Percentiles rank a stretch among this genome's conserved stretches.
Evolutionary conservation across 2,888 invertebrate species (phyloP).

Genomic region (Cordilura impudica): DNA sequence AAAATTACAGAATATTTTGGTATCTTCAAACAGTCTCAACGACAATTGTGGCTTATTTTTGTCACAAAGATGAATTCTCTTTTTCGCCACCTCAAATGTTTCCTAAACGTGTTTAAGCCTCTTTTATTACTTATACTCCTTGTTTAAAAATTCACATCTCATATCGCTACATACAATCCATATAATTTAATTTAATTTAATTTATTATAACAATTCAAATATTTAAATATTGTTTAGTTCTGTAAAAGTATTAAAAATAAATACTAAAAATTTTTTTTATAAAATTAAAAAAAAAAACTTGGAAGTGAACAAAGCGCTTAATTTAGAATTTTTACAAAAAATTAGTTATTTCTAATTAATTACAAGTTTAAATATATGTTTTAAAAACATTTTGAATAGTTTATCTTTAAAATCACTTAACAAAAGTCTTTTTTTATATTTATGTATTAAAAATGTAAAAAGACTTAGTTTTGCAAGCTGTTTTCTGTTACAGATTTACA

Average conservation of each 20-base stretch:
- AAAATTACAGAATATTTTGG: background rate
- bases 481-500: slow-evolving; percentile 30
- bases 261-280: background rate
- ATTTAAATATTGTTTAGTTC: background rate
- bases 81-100: no score
- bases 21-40: background rate
- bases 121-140: background rate
- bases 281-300: no score
- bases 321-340: slow-evolving; percentile 27
- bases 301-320: slow-evolving; percentile 8
- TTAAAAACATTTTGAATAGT: slow-evolving; percentile 52
- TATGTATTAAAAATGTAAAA: background rate
- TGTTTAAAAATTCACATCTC: background rate
- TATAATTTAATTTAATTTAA: no score
- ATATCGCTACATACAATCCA: background rate
- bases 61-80: no score
- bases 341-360: slow-evolving; percentile 27
- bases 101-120: no score
- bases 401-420: slow-evolving; percentile 45
- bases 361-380: slow-evolving; percentile 41
- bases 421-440: slow-evolving; percentile 1
- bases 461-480: slow-evolving; percentile 30
- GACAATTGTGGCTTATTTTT: no score
- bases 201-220: background rate
- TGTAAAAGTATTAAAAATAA: background rate